Percentiles rank a stretch among this genome's conserved stretches.
phyloP scores from a whole-genome alignment of 2,888 invertebrate species.

The Oscheius sp. region DNA sequence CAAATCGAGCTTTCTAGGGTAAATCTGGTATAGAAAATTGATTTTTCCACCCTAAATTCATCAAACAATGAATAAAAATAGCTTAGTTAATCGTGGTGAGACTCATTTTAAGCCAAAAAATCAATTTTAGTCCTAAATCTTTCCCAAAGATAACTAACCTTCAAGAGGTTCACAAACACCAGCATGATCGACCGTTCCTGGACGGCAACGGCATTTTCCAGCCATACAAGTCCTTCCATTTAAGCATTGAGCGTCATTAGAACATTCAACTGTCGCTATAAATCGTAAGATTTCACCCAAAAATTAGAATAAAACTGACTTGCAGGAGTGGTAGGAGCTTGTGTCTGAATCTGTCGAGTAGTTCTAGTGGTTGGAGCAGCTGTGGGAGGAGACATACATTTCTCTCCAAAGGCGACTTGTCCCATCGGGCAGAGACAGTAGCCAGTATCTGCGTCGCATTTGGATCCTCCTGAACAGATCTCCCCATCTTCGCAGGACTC shows the following conservation, averaged over 20 bases:
- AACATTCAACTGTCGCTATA: conserved; percentile 48
- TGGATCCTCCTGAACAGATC: conserved; percentile 66
- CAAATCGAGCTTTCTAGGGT: no score
- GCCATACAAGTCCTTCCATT: conserved; percentile 55
- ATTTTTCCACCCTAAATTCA: no score
- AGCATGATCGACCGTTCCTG: conserved; percentile 58
- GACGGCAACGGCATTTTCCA: conserved; percentile 58
- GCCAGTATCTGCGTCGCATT: conserved; percentile 55
- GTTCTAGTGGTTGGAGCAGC: conserved; percentile 12
- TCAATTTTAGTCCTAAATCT: no score
- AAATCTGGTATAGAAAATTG: no score
- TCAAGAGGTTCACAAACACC: conserved; percentile 58
- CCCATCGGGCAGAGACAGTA: conserved; percentile 60
- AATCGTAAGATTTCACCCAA: background rate
- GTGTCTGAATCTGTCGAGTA: no score
- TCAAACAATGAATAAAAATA: no score
- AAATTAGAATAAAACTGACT: background rate
- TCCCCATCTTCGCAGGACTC: conserved; percentile 66
- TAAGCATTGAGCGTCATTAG: conserved; percentile 53
- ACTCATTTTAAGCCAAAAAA: no score
- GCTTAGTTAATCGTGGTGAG: no score
- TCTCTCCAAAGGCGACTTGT: conserved; percentile 50
- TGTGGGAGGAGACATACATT: conserved; percentile 51
- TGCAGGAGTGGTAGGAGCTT: background rate
- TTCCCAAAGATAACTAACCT: conserved; percentile 45